Conservation (phyloP, 2,113 vertebrate species). For the Abramis brama region DNA sequence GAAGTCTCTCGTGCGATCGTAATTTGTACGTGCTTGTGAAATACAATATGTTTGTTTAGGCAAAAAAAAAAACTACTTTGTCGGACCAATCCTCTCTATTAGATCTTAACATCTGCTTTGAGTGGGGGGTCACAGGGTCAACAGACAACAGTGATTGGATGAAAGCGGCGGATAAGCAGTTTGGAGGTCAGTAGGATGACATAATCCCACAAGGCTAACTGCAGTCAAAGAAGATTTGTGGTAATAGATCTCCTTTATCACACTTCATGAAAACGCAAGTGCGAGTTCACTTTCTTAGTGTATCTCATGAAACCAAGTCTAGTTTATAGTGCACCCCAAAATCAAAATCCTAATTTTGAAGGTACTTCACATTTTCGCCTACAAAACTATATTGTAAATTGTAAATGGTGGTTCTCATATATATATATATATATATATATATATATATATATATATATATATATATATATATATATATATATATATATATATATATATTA, state of each 20-base stretch:
- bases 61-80: constrained; percentile 9
- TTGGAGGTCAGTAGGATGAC: constrained; percentile 52
- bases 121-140: constrained; percentile 37
- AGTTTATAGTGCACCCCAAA: background rate
- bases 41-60: constrained; percentile 23
- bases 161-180: constrained; percentile 35
- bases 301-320: background rate
- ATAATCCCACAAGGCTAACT: constrained; percentile 48
- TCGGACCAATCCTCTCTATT: background rate
- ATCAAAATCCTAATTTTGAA: background rate
- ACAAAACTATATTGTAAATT: background rate
- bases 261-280: constrained; percentile 7
- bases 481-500: too few relatives aligned
- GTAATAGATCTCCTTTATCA: constrained; percentile 41
- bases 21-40: background rate
- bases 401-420: too few relatives aligned
- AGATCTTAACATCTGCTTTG: constrained; percentile 37
- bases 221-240: constrained; percentile 31
- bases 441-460: too few relatives aligned
- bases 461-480: too few relatives aligned
- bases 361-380: background rate
- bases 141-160: constrained; percentile 41
- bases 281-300: background rate
- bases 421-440: too few relatives aligned
- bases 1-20: background rate